These are phyloP conservation scores for Drosophila burlai DNA, from an alignment of 1,140 invertebrate species.

Conservation along the genomic window DNA sequence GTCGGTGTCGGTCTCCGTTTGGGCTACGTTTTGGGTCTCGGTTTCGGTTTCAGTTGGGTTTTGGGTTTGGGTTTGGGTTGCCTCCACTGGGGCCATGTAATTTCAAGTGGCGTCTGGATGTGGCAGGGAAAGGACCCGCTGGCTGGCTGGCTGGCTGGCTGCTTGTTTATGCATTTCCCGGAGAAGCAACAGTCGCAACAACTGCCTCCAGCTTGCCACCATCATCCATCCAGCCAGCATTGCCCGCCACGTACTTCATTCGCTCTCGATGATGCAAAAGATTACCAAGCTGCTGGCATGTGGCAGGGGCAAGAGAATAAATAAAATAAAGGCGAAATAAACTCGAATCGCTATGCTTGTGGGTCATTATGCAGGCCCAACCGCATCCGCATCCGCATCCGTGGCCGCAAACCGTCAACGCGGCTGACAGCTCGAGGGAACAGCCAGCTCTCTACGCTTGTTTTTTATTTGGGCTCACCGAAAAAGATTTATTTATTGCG, in stretches of 20 bases:
- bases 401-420: slow-evolving; percentile 30
- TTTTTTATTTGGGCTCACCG: slow-evolving; percentile 35
- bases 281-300: slow-evolving; percentile 77
- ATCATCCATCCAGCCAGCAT: background rate
- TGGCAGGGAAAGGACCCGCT: slow-evolving; percentile 30
- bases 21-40: slow-evolving; percentile 4
- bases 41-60: slow-evolving; percentile 11
- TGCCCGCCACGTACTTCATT: slow-evolving; percentile 68
- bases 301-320: slow-evolving; percentile 21
- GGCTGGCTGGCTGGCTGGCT: background rate
- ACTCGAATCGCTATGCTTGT: slow-evolving; percentile 60
- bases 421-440: slow-evolving; percentile 40
- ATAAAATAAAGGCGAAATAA: slow-evolving; percentile 48
- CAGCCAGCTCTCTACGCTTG: background rate
- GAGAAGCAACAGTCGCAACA: slow-evolving; percentile 65
- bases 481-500: slow-evolving; percentile 83
- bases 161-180: slow-evolving; percentile 77
- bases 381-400: slow-evolving; percentile 38
- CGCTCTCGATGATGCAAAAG: slow-evolving; percentile 79
- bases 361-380: slow-evolving; percentile 75
- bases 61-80: slow-evolving; percentile 3
- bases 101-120: slow-evolving; percentile 50
- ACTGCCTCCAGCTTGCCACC: background rate
- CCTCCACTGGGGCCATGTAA: slow-evolving; percentile 35
- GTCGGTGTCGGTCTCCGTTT: slow-evolving; percentile 2